phyloP scores from a whole-genome alignment of 2,113 vertebrate genomes.

The Serilophus lunatus region DNA sequence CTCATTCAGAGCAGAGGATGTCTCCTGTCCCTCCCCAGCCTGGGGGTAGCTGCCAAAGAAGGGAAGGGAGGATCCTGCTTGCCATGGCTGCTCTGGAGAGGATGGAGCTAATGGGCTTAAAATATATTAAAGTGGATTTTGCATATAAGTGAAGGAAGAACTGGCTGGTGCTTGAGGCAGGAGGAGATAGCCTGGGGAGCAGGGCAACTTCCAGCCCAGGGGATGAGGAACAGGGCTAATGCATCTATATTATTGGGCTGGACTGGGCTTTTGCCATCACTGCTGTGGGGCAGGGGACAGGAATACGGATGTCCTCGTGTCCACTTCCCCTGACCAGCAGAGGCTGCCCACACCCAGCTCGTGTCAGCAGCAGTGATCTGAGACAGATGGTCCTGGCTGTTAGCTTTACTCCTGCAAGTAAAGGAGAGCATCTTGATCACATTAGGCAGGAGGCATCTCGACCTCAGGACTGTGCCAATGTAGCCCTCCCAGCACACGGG shows the following conservation, averaged over 20 bases:
- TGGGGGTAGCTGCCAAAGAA: not conserved
- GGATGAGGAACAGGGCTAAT: not conserved
- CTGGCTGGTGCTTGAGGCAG: not conserved
- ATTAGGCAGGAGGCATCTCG: not conserved
- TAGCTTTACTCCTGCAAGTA: not conserved
- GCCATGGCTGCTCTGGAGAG: not conserved
- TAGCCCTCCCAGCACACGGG: not conserved
- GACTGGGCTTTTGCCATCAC: not conserved
- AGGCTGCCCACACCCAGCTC: accelerated
- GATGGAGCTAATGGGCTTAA: conserved; percentile 7
- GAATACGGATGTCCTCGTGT: not conserved
- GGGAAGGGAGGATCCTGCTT: not conserved
- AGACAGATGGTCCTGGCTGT: not conserved
- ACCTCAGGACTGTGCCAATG: accelerated
- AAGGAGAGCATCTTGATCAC: not conserved
- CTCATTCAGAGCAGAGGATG: not conserved
- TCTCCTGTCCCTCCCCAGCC: not conserved
- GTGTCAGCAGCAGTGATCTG: accelerated
- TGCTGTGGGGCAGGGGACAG: not conserved
- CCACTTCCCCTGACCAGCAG: accelerated
- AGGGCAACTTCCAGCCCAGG: not conserved
- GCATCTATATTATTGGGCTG: not conserved
- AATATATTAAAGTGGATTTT: conserved; percentile 13
- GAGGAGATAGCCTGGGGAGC: not conserved
- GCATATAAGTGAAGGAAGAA: not conserved